Base-by-base conservation (phyloP, 2,888 invertebrate species). In the Aleiodes testaceus region DNA sequence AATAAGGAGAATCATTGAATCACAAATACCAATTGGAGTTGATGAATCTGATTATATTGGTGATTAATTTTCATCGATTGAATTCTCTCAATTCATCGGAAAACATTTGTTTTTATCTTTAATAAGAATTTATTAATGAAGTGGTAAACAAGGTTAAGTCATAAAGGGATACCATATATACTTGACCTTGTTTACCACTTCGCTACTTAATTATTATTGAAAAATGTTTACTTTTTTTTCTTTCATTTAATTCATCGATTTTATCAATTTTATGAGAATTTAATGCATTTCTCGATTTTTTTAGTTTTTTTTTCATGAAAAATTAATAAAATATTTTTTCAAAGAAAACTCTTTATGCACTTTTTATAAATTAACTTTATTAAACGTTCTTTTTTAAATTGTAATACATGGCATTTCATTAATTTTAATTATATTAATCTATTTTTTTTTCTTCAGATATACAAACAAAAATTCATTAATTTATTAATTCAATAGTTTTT, bases 321-420 rank as follows among this genome's bases (percentile, higher is more conserved):
- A 42, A 42, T 66, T 70, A 66, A 70, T 74, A 78, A 68, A 74
- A 47, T 72, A 69, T 52, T 63, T 66, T 63, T 74, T 26, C 36
- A 67, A 42, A 26, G 30, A 67, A 7, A 67, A 44, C n/a, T n/a
- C n/a, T 20, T 22, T 61, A 1, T 11, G 53, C 36, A 50, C 47
- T 84, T 84, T 84, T 72, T 50, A 49, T 47, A 49, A 49, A 65
- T 49, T 69, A 68, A 75, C 66, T 72, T 72, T 69, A 70, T 72
- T 69, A 72, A 70, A 69, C 75, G 72, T 70, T 66, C 73, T 44
- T 20, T 30, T 53, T 42, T n/a, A n/a, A n/a, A n/a, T n/a, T 72
- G 75, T 82, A 79, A 79, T 84, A 85, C 81, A 85, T 82, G 79
- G 78, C 85, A n/a, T 84, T 86, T 50, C 20, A 26, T 20, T 44